Evolutionary conservation across 2,888 invertebrate genomes (phyloP).

Genomic region (Notodonta dromedarius): DNA sequence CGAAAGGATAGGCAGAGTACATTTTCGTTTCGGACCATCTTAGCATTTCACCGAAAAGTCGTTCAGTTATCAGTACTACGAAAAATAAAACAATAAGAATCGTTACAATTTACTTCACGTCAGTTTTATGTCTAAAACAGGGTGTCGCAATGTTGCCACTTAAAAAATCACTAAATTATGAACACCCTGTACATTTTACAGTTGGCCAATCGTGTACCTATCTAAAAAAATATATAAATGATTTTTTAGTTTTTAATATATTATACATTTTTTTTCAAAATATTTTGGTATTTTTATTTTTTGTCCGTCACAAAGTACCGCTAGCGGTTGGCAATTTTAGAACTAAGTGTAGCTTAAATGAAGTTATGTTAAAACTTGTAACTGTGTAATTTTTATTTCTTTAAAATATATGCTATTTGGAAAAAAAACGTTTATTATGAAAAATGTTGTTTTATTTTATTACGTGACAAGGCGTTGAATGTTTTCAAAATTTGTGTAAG

Average conservation of each 20-base stretch:
- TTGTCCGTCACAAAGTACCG: constrained; percentile 47
- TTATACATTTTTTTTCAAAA: too few species aligned
- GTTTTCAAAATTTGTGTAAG: background rate
- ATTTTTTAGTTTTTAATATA: constrained; percentile 35
- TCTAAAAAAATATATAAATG: constrained; percentile 30
- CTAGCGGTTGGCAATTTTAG: constrained; percentile 36
- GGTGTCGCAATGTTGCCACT: background rate
- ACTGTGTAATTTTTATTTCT: constrained; percentile 73
- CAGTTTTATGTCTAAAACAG: background rate
- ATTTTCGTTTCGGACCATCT: too few species aligned
- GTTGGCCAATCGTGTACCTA: constrained; percentile 28
- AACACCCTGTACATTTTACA: constrained; percentile 21
- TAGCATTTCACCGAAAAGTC: too few species aligned
- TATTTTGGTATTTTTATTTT: constrained; percentile 17
- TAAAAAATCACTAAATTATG: constrained; percentile 8
- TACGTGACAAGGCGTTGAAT: too few species aligned
- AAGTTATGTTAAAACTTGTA: constrained; percentile 66
- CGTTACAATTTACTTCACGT: background rate
- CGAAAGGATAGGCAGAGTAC: too few species aligned
- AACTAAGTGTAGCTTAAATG: constrained; percentile 62
- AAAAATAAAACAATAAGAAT: background rate
- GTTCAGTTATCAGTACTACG: too few species aligned
- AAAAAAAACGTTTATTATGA: constrained; percentile 67
- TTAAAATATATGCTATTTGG: constrained; percentile 78
- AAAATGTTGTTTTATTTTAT: constrained; percentile 59